Base-by-base conservation (phyloP, 1,140 invertebrate genomes). In the Oedothorax gibbosus region DNA sequence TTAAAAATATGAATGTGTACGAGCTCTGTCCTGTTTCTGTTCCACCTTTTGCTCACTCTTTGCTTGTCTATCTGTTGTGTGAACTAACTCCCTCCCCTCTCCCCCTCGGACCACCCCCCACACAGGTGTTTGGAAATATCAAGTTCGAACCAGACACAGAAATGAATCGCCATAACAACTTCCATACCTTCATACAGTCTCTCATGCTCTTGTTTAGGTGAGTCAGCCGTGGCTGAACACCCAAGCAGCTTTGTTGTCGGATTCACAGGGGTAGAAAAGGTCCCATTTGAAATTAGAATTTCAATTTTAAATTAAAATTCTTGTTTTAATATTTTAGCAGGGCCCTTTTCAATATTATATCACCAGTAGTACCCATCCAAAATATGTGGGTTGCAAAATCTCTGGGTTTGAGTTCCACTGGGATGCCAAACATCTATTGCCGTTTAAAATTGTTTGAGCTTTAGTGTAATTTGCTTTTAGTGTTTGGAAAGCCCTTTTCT, bases 101-200 rank as follows among this genome's bases (percentile, higher is more conserved):
- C 76, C 81, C 76, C 81, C 81, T 75, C 80, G 72, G 68, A 62
- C 79, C 78, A 69, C 65, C 85, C 85, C 72, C 68, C 68, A 68
- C 72, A 68, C 86, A 96, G 95, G 95, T 97, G 90, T 97, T 97
- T 92, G 97, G 97, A 90, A 98, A 97, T 93, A 96, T 98, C 91
- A 92, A 93, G 91, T 94, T 96, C 91, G 93, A 95, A 91, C 94
- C 96, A 88, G 93, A 94, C 89, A 94, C 94, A 88, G 94, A 95
- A 88, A 94, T 98, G 90, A 97, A 96, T 92, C 93, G 96, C 87
- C 97, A 98, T 93, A 98, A 98, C 94, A 98, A 98, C 93, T 98
- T 98, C 93, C 94, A 96, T 91, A 94, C 95, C 88, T 98, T 98
- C 93, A 94, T 96, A 92, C 94, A 95, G 90, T 95, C 95, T 90